Base-by-base conservation (phyloP, 2,797 vertebrate genomes). In the Ptychobarbus kaznakovi region DNA sequence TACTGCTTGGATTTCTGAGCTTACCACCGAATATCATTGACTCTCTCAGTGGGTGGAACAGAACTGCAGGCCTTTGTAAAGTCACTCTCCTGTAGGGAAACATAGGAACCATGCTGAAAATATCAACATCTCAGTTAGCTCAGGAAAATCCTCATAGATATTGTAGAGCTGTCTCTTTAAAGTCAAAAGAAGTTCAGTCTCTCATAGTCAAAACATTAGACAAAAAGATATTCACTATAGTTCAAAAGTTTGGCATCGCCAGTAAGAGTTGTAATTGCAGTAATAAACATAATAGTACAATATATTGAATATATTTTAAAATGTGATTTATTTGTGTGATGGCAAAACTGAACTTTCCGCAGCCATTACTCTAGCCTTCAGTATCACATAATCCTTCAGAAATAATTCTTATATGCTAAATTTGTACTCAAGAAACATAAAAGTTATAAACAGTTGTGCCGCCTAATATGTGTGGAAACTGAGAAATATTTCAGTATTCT, bases 61-160 rank as follows among this genome's bases (percentile, higher is more conserved):
- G 90, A 72, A 93, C 90, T 93, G 95, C 94, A 88, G 95, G 94
- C 91, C 92, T 91, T 92, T 93, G 94, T 86, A 96, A 90, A 85
- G 95, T 94, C 94, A 96, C 84, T 95, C 95, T 95, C 94, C 96
- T 96, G 91, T 72, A 93, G 84, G 69, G 61, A 88, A 83, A 83
- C 81, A 86, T 82, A 79, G 15, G 28, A 53, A n/a, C 1, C 10
- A 44, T 51, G 38, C 35, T 56, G n/a, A 77, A 77, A 56, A 15
- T 35, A 44, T 73, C n/a, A 73, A 73, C 70, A 56, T 69, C 12
- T 53, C 15, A 69, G 22, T 22, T 49, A 76, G 18, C 56, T n/a
- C 18, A 61, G 69, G 28, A 6, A 63, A 73, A 63, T 63, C n/a
- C 53, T 40, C 38, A 28, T 63, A 42, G 46, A 49, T 46, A 73